These are phyloP conservation scores for Calycopis cecrops DNA, from an alignment of 1,140 invertebrate genomes.

Conservation along the genomic window DNA sequence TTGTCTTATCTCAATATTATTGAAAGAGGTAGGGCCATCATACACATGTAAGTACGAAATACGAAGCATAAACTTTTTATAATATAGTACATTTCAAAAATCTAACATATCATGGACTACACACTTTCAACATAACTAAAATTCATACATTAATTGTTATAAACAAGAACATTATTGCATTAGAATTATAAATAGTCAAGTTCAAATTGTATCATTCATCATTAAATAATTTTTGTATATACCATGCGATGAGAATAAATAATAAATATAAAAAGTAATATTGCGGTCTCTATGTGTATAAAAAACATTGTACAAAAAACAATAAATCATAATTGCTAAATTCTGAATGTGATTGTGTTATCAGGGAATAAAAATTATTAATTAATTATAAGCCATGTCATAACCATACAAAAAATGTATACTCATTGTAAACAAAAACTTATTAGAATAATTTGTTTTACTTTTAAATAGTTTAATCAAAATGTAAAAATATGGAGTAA, in stretches of 20 bases:
- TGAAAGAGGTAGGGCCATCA: constrained; percentile 40
- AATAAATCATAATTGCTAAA: background rate
- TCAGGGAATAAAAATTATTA: background rate
- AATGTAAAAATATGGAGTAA: constrained; percentile 34
- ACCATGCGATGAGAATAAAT: constrained; percentile 18
- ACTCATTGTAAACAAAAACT: constrained; percentile 22
- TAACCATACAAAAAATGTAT: constrained; percentile 18
- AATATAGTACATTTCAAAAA: constrained; percentile 20
- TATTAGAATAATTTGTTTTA: constrained; percentile 26
- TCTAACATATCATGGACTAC: constrained; percentile 12
- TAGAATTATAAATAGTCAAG: no score
- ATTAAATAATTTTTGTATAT: constrained; percentile 4
- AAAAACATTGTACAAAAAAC: constrained; percentile 1
- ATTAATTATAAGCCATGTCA: background rate
- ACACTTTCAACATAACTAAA: constrained; percentile 21
- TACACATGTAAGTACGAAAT: constrained; percentile 43
- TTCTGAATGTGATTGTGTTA: background rate
- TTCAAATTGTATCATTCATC: background rate
- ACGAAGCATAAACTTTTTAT: constrained; percentile 28
- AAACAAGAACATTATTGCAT: no score
- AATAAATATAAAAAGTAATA: constrained; percentile 15
- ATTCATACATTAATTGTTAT: no score
- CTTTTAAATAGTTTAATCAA: constrained; percentile 25
- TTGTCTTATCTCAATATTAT: constrained; percentile 34
- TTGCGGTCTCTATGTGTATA: constrained; percentile 1